Base-by-base conservation (phyloP, 2,888 invertebrate species). In the Caenorhabditis sp. region DNA sequence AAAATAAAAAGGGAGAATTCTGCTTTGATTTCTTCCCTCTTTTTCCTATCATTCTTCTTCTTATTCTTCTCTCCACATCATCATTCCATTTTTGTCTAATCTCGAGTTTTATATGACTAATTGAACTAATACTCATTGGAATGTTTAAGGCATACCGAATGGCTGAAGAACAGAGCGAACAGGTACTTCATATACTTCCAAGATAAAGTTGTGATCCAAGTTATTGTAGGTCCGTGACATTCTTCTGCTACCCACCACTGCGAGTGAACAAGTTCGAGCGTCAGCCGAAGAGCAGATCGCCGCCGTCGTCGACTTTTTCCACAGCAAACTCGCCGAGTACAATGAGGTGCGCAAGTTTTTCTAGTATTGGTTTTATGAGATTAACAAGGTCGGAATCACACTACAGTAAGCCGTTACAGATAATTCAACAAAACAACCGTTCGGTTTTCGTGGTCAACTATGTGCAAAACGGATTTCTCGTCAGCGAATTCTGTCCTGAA, bases 381-480 rank as follows among this genome's bases (percentile, higher is more conserved):
- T 30, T 5, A 9, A 30, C 9, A 9, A 9, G 9, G 9, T 5
- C 9, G 30, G 9, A 30, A 9, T 9, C 30, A 7, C 30, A 9
- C 5, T 30, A 30, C 5, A 30, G 6, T 30, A 30, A 30, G 30
- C 9, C 9, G 9, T 48, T 62, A 37, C 61, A 82, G 82, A 50
- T 79, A 2, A 58, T 76, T n/a, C 11, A 30, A 24, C 77, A 75
- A 43, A 82, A 76, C 56, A 77, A 56, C 26, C 61, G 63, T 1
- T 75, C 80, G 2, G 82, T 82, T 11, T 80, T 82, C 35, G 80
- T 78, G 9, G 82, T 79, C 6, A 82, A 82, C 48, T 82, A 82
- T 41, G 79, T 82, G 1, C 82, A 82, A 30, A 82, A 82, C 59
- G 63, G 78, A 15, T 82, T 78, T 58, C 66, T 82, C 13, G 71